Percentiles rank a stretch among this genome's conserved stretches.
These are phyloP conservation scores for Eciton burchellii DNA, from an alignment of 1,140 invertebrate species.

Conservation along the genomic window DNA sequence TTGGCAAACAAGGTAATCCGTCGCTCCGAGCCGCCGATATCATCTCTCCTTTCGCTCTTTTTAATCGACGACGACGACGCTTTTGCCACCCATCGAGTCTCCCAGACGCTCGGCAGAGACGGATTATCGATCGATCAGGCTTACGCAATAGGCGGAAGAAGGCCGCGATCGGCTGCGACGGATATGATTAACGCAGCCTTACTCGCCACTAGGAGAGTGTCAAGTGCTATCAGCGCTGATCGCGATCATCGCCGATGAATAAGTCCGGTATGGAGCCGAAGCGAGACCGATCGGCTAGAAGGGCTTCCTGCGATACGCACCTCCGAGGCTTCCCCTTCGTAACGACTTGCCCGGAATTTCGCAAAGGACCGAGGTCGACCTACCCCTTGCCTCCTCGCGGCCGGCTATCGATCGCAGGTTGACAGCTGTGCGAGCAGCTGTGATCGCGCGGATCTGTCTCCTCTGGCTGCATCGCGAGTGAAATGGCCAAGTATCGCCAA, in stretches of 20 bases:
- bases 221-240: conserved; percentile 42
- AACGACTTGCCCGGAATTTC: conserved; percentile 69
- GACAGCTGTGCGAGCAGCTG: conserved; percentile 11
- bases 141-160: conserved; percentile 42
- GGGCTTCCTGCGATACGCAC: conserved; percentile 64
- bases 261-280: conserved; percentile 74
- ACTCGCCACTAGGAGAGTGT: conserved; percentile 9
- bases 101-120: background rate
- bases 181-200: conserved; percentile 42
- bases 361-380: conserved; percentile 35
- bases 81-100: too few species aligned
- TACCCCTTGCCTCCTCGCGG: background rate
- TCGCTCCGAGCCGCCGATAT: background rate
- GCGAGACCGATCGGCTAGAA: conserved; percentile 34
- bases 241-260: conserved; percentile 77
- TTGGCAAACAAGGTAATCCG: conserved; percentile 25
- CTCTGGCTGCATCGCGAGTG: background rate
- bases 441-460: conserved; percentile 22
- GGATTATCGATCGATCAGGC: conserved; percentile 13
- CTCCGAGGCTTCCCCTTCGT: conserved; percentile 69
- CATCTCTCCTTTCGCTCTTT: background rate
- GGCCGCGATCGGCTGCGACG: conserved; percentile 19
- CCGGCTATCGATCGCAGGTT: background rate
- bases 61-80: background rate
- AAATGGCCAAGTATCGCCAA: background rate